phyloP scores from a whole-genome alignment of 2,797 vertebrate species.

The Salmo trutta region DNA sequence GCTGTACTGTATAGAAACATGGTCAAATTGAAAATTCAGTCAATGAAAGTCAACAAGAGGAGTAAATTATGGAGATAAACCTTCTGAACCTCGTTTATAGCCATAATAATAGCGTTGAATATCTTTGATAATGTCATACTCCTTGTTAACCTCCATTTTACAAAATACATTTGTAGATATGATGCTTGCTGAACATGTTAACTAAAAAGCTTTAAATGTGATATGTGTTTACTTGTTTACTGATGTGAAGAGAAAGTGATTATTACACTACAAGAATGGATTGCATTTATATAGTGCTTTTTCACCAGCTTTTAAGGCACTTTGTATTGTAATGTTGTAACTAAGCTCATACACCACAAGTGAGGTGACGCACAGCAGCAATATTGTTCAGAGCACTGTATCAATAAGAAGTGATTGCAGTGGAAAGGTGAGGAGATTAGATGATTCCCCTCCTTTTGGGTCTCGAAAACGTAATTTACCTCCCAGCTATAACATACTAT shows the following conservation, averaged over 20 bases:
- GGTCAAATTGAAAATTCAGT: background rate
- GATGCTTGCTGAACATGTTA: slow-evolving; percentile 1
- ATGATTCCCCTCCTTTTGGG: background rate
- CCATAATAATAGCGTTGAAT: background rate
- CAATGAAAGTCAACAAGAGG: background rate
- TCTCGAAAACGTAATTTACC: background rate
- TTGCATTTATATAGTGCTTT: background rate
- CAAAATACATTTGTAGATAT: background rate
- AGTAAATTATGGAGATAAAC: background rate
- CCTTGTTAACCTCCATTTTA: background rate
- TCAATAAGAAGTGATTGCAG: background rate
- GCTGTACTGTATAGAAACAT: background rate
- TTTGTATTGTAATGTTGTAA: background rate
- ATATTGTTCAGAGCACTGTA: background rate
- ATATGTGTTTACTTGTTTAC: background rate
- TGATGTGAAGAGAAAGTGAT: background rate
- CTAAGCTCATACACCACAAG: background rate
- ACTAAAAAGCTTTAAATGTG: background rate
- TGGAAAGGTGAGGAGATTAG: background rate
- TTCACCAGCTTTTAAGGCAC: background rate
- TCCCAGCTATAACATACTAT: background rate
- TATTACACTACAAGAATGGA: background rate
- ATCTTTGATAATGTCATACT: background rate
- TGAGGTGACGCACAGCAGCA: background rate
- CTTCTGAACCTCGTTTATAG: background rate